These are phyloP conservation scores for Drosophila micromelanica DNA, from an alignment of 1,140 invertebrate species.

Conservation along the genomic window DNA sequence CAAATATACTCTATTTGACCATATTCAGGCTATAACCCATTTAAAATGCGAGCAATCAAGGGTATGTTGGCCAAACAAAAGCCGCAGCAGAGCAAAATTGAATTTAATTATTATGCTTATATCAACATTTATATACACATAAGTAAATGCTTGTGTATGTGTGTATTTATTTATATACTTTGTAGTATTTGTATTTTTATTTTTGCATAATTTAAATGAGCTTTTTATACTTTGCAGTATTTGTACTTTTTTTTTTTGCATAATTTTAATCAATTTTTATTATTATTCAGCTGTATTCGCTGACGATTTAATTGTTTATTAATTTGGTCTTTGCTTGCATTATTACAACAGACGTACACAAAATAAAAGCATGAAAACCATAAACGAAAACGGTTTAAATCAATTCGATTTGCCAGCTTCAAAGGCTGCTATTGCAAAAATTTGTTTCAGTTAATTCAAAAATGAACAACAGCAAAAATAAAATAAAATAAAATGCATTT, in stretches of 20 bases:
- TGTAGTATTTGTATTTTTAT: slow-evolving; percentile 9
- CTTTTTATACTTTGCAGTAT: background rate
- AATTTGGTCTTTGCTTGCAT: slow-evolving; percentile 30
- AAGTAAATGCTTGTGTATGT: background rate
- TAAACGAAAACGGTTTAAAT: background rate
- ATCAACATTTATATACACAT: slow-evolving; percentile 43
- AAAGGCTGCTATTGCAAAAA: background rate
- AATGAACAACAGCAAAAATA: slow-evolving; percentile 4
- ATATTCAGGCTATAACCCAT: slow-evolving; percentile 26
- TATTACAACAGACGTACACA: background rate
- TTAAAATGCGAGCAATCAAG: slow-evolving; percentile 68
- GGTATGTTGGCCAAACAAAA: slow-evolving; percentile 9
- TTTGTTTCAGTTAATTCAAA: slow-evolving; percentile 1
- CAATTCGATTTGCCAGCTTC: background rate
- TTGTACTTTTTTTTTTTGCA: background rate
- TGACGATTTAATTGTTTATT: slow-evolving; percentile 40
- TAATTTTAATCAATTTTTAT: slow-evolving; percentile 53
- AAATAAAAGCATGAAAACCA: slow-evolving; percentile 1
- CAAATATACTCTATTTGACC: no score
- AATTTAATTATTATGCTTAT: slow-evolving; percentile 59
- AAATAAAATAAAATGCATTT: background rate
- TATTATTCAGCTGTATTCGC: slow-evolving; percentile 18
- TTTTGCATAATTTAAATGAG: background rate
- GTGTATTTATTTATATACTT: background rate
- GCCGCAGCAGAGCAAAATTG: slow-evolving; percentile 39